These are phyloP conservation scores for Brachionus asplanchnoidis DNA, from an alignment of 1,140 invertebrate species.

Conservation along the genomic window DNA sequence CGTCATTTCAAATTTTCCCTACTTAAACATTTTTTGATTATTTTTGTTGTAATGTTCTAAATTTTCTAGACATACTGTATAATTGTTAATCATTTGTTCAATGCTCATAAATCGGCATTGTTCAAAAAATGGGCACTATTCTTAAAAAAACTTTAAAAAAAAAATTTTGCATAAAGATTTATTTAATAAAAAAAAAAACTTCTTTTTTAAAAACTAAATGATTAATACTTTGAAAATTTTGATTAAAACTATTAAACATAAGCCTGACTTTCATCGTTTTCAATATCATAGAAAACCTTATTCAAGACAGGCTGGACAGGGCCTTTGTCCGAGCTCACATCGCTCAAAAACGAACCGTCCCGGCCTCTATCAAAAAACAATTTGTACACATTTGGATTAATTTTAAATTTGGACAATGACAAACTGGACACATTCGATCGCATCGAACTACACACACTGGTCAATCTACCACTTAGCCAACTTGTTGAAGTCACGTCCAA, in stretches of 20 bases:
- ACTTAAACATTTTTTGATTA: no score
- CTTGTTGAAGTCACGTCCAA: background rate
- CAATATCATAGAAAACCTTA: background rate
- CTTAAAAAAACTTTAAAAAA: no score
- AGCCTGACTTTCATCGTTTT: background rate
- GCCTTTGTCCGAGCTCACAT: background rate
- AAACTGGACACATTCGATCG: background rate
- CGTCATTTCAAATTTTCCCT: no score
- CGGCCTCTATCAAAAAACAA: background rate
- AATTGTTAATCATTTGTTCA: no score
- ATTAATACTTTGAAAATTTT: background rate
- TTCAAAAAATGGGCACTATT: no score
- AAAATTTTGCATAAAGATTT: background rate
- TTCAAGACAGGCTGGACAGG: background rate
- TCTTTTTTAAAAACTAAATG: background rate
- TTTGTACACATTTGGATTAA: conserved; percentile 31
- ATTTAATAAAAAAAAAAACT: background rate
- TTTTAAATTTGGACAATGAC: conserved; percentile 8
- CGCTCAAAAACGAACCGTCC: background rate
- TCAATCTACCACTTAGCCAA: background rate
- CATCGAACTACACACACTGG: background rate
- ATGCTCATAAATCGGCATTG: no score
- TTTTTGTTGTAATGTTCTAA: no score
- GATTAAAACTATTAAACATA: conserved; percentile 7
- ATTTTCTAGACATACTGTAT: no score